A percentile compares a stretch with the other conserved stretches of the same genome.
Evolutionary conservation across 2,113 vertebrate species (phyloP).

Genomic region (Phycodurus eques): DNA sequence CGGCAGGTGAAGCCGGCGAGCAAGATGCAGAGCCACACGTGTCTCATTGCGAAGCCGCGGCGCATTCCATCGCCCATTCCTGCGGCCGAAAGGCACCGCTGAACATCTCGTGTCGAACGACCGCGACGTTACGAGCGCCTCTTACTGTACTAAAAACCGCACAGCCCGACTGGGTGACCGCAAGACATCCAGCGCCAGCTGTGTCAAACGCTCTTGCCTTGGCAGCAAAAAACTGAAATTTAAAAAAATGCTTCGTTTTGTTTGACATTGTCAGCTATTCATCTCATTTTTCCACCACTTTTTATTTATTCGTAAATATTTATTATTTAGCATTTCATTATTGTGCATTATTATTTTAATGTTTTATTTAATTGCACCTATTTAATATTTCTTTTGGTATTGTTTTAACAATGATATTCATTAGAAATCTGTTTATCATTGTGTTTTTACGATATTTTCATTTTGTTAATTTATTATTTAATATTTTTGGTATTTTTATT

Average conservation of each 20-base stretch:
- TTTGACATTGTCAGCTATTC: not conserved
- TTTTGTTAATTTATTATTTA: not conserved
- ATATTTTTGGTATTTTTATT: not conserved
- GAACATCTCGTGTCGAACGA: not conserved
- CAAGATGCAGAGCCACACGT: constrained; percentile 78
- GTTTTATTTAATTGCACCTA: not conserved
- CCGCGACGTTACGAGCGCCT: not conserved
- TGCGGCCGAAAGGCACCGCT: constrained; percentile 53
- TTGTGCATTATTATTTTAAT: not conserved
- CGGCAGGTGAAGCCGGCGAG: constrained; percentile 84
- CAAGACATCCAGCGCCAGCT: not conserved
- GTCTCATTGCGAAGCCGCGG: constrained; percentile 85
- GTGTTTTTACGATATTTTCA: not conserved
- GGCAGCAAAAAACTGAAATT: too few relatives aligned
- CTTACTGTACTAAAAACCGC: not conserved
- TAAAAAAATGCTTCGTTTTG: not conserved
- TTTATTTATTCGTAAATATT: too few relatives aligned
- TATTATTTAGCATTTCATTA: not conserved
- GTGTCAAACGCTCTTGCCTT: not conserved
- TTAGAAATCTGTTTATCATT: not conserved
- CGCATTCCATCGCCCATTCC: constrained; percentile 93
- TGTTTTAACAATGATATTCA: too few relatives aligned
- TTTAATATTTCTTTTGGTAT: not conserved
- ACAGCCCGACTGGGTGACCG: not conserved
- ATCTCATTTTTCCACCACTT: too few relatives aligned